phyloP scores from a whole-genome alignment of 2,797 vertebrate species.

The Xenentodon cancila region DNA sequence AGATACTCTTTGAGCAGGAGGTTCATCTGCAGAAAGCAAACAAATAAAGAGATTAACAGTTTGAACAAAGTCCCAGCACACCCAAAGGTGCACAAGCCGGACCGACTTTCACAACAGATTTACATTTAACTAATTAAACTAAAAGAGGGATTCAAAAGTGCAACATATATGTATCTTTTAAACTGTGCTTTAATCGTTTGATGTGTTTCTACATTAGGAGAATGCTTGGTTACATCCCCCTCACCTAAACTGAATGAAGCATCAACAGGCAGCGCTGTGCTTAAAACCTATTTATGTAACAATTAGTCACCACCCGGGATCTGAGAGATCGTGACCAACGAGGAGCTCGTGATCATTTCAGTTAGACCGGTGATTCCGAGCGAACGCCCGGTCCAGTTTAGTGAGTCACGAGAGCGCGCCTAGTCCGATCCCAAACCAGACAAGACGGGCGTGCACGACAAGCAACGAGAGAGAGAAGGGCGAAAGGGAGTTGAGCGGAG shows the following conservation, averaged over 20 bases:
- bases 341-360: slow-evolving; percentile 20
- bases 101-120: no score
- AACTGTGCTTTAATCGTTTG: background rate
- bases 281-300: slow-evolving; percentile 30
- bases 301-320: slow-evolving; percentile 41
- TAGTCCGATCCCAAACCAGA: background rate
- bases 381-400: slow-evolving; percentile 4
- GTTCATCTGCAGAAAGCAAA: slow-evolving; percentile 83
- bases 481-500: no score
- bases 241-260: slow-evolving; percentile 3
- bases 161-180: no score
- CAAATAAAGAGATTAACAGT: background rate
- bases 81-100: no score
- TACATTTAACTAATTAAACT: no score
- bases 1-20: slow-evolving; percentile 89
- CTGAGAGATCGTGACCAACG: slow-evolving; percentile 14
- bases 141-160: no score
- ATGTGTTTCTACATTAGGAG: background rate
- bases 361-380: slow-evolving; percentile 11
- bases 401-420: background rate
- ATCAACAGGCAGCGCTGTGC: slow-evolving; percentile 1
- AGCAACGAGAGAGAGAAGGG: background rate
- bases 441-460: background rate
- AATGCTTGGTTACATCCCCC: slow-evolving; percentile 13
- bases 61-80: no score